phyloP scores from a whole-genome alignment of 2,797 vertebrate species.

The Arnoldichthys spilopterus region DNA sequence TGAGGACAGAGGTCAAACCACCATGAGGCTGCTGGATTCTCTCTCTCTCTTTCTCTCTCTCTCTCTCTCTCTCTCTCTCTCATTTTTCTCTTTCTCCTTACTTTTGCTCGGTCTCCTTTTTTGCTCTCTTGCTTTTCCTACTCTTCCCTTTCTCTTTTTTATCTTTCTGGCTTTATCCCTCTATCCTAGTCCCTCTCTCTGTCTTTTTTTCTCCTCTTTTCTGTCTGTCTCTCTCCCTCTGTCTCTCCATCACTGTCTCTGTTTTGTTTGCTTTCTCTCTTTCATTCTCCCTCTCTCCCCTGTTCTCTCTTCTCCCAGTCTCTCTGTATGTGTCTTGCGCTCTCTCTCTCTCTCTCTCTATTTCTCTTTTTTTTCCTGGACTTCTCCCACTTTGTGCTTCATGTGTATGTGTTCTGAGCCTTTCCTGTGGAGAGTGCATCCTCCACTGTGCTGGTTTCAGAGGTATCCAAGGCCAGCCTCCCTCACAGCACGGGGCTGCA shows the following conservation, averaged over 20 bases:
- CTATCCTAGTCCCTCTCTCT: neutral
- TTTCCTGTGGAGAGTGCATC: constrained; percentile 7
- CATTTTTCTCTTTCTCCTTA: neutral
- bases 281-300: neutral
- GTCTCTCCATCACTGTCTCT: neutral
- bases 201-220: neutral
- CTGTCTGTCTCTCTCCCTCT: neutral
- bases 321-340: no score
- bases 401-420: neutral
- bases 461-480: constrained; percentile 4
- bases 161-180: neutral
- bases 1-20: constrained; percentile 48
- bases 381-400: neutral
- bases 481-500: neutral
- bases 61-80: neutral
- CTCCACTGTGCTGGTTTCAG: neutral
- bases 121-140: neutral
- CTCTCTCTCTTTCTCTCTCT: neutral
- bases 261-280: neutral
- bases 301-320: neutral
- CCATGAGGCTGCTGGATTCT: constrained; percentile 20
- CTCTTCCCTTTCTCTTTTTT: neutral
- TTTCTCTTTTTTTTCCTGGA: neutral
- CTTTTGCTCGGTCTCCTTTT: neutral
- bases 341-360: no score